Evolutionary conservation across 2,113 vertebrate genomes (phyloP), one percentile per base, ranked within the genome.

Genomic region (Melanotaenia duboulayi): DNA sequence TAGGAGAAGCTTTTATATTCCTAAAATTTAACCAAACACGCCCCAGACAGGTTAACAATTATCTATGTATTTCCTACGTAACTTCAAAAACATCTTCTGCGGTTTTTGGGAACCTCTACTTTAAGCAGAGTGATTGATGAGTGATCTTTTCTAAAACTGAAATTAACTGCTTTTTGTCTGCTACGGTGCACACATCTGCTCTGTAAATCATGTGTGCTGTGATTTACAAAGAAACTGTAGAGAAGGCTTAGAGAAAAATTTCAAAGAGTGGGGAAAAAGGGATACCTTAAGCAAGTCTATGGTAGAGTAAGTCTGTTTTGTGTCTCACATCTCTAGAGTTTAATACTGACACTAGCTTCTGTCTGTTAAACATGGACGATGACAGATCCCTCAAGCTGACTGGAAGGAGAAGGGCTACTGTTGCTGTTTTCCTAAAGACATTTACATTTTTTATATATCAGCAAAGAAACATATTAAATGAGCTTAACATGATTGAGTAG

Each of bases 31-130:
- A 48, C 70, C 70, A 75, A 20, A 32, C 65, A 32, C 22, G 50
- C 60, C 23, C 52, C 42, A 82, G 80, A 71, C 75, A 77, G 78
- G 83, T 86, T 84, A 77, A 86, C 68, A 80, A 79, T 73, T 80
- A 76, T 77, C 59, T 50, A 25, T 57, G 50, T 35, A 8, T 32
- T 79, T 54, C 62, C 11, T 54, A 4, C 74, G 55, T 35, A 68
- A 55, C 52, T 63, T 79, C 37, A 62, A 70, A 82, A 82, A 69
- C 59, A 58, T 50, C 56, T 25, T 40, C 37, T 70, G 82, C 76
- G 83, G 74, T 79, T 79, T 89, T 87, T 58, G 14, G 16, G 44
- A 73, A 71, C 56, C 59, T 70, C 24, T 65, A 51, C 55, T 80
- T 75, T 39, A 22, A 72, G 52, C 64, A 64, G 39, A 64, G 39